phyloP scores from a whole-genome alignment of 2,888 invertebrate species.

The Apotomis betuletana region DNA sequence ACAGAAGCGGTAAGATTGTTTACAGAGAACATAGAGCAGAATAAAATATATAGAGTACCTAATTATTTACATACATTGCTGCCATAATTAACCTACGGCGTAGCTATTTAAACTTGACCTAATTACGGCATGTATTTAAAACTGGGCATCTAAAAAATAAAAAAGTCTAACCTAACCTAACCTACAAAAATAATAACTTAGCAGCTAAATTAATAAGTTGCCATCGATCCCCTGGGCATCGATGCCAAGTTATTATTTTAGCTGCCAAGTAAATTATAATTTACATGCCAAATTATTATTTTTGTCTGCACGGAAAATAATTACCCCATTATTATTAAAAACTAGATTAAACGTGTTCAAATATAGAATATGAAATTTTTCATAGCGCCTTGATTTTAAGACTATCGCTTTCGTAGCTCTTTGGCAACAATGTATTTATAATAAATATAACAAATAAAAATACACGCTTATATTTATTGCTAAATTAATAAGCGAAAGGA shows the following conservation, averaged over 20 bases:
- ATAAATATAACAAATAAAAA: conserved; percentile 43
- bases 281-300: no score
- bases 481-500: conserved; percentile 57
- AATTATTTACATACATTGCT: neutral
- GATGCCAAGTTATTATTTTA: no score
- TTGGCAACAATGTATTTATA: conserved; percentile 10
- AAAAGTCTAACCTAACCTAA: no score
- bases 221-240: no score
- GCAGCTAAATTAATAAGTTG: no score
- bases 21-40: neutral
- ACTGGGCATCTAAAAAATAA: no score
- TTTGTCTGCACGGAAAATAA: no score
- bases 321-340: no score
- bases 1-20: conserved; percentile 7
- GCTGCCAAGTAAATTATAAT: no score
- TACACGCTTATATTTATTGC: conserved; percentile 43
- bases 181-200: no score
- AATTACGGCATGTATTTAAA: no score
- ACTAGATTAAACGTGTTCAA: neutral
- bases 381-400: neutral
- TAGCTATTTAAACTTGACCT: neutral
- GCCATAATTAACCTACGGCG: neutral
- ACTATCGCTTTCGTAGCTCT: neutral
- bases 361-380: neutral
- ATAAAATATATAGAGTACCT: neutral